Evolutionary conservation across 2,888 invertebrate genomes (phyloP).

Genomic region (Phyto melanocephala): DNA sequence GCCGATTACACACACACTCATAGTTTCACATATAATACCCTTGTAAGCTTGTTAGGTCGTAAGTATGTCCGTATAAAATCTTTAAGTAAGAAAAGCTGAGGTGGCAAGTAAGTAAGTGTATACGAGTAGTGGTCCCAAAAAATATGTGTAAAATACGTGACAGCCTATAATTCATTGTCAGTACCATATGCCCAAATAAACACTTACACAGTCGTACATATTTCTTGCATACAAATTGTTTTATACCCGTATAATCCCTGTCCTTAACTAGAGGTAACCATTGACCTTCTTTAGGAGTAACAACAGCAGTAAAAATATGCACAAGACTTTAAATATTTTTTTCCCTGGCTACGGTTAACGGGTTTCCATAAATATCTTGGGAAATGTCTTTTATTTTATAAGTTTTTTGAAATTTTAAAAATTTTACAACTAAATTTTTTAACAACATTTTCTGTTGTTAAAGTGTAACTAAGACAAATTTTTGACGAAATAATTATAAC

Average conservation of each 20-base stretch:
- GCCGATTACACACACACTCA: conserved; percentile 59
- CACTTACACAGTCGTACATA: conserved; percentile 9
- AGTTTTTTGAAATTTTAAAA: no score
- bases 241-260: conserved; percentile 52
- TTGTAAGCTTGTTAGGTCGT: conserved; percentile 24
- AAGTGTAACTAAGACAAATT: no score
- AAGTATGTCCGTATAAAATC: background rate
- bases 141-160: conserved; percentile 63
- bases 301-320: background rate
- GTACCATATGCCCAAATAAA: conserved; percentile 62
- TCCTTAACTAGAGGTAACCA: conserved; percentile 1
- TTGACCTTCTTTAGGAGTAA: conserved; percentile 54
- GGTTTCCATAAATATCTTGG: no score
- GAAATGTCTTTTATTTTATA: no score
- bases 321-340: conserved; percentile 19
- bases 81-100: conserved; percentile 39
- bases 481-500: no score
- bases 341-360: background rate
- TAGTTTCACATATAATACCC: conserved; percentile 47
- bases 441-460: no score
- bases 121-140: conserved; percentile 25
- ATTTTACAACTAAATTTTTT: no score
- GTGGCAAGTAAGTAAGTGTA: background rate
- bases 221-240: conserved; percentile 53
- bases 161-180: conserved; percentile 76